phyloP scores from a whole-genome alignment of 1,140 invertebrate species.

The Trypoxylus dichotomus region DNA sequence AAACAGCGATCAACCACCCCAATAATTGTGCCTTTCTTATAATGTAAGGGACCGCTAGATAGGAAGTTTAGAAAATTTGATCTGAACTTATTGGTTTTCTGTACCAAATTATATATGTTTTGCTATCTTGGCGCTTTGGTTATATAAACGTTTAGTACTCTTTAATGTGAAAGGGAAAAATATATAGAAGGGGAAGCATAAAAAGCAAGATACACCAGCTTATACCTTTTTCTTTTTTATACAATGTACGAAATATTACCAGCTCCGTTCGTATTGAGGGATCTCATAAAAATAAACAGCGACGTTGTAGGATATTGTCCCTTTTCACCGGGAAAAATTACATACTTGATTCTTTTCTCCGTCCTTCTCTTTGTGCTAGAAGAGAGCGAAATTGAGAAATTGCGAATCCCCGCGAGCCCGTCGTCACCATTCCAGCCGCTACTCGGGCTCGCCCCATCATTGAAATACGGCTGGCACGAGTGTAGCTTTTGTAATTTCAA shows the following conservation, averaged over 20 bases:
- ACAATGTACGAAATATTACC: background rate
- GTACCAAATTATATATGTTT: too few relatives aligned
- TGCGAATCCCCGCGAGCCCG: constrained; percentile 18
- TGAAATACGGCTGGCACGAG: constrained; percentile 13
- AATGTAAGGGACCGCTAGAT: too few relatives aligned
- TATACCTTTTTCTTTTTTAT: constrained; percentile 14
- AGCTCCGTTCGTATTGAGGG: background rate
- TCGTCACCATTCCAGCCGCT: constrained; percentile 1
- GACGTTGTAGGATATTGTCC: constrained; percentile 18
- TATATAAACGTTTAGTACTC: background rate
- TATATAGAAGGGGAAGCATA: background rate
- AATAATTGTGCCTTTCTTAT: too few relatives aligned
- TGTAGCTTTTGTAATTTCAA: constrained; percentile 24
- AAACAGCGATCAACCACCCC: too few relatives aligned
- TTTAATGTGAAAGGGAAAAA: background rate
- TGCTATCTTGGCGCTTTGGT: too few relatives aligned
- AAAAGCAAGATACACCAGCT: background rate
- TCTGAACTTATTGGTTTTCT: too few relatives aligned
- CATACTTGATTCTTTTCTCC: background rate
- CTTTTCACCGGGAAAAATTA: constrained; percentile 19
- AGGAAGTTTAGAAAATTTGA: too few relatives aligned
- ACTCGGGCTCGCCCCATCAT: constrained; percentile 4
- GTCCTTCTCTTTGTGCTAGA: background rate
- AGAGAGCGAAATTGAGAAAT: constrained; percentile 11
- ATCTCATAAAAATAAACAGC: constrained; percentile 23